Evolutionary conservation across 2,888 invertebrate genomes (phyloP), one percentile per base, ranked within the genome.

Genomic region (Neoitamus cyanurus): DNA sequence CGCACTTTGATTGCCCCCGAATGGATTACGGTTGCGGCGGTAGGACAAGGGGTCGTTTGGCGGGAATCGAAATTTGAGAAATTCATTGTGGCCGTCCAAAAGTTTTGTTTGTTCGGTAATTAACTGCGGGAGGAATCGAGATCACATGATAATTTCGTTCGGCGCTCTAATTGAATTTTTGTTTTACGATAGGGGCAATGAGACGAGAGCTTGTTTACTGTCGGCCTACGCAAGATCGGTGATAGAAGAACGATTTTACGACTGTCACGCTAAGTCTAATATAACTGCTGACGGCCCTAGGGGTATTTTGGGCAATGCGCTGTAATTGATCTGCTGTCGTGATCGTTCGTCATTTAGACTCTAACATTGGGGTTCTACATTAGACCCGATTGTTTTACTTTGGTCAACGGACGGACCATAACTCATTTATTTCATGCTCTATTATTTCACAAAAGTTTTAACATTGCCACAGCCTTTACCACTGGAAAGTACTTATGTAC

Each of bases 1-100:
- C 78, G 78, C 25, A 34, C 31, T 80, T 48, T 69, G 68, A 69
- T 82, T 82, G 25, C 69, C 36, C 15, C 25, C 28, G 69, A 69
- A 25, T 68, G 82, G 36, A 36, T 82, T 82, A 68, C 68, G 15
- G 20, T 31, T 46, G 34, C 11, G 28, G 15, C 46, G 68, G 36
- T 6, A 69, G 37, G 30, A 37, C 28, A 34, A 36, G 42, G n/a
- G 25, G 77, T 46, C 13, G 1, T 31, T 13, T 25, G n/a, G 6
- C 4, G 15, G 15, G 25, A 69, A 30, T 34, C n/a, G 2, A 28
- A 34, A 70, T 31, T 70, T 30, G 11, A n/a, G 31, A 31, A 70
- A 70, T 34, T 20, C 31, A 6, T 70, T 11, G 70, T 30, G 70
- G 34, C 25, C 15, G 46, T 11, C 6, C 15, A 31, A n/a, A 20